Conservation (phyloP, 2,797 vertebrate genomes). For the Siniperca obscura region DNA sequence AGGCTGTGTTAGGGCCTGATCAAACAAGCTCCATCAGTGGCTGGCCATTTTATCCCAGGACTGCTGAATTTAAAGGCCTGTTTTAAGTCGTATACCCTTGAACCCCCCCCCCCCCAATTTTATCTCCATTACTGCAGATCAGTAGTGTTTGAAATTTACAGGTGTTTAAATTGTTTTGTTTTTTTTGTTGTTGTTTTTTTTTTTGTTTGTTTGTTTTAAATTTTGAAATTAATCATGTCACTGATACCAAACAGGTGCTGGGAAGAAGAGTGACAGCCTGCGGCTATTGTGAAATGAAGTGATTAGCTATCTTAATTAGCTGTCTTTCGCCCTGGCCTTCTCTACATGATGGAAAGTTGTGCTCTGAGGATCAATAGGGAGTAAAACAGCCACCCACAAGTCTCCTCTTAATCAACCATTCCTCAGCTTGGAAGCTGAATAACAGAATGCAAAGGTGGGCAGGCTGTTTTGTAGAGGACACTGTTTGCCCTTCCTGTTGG, state of each 20-base stretch:
- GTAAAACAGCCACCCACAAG: constrained; percentile 67
- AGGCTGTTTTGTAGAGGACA: constrained; percentile 37
- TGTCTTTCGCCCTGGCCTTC: constrained; percentile 74
- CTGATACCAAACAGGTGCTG: constrained; percentile 60
- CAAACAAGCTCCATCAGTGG: constrained; percentile 49
- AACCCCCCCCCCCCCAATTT: not conserved
- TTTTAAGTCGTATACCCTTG: not conserved
- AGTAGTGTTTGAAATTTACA: constrained; percentile 15
- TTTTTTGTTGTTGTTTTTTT: too few relatives aligned
- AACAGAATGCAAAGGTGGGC: constrained; percentile 5
- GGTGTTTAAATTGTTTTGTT: constrained; percentile 14
- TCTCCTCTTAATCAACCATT: constrained; percentile 53
- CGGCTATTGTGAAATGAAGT: constrained; percentile 75
- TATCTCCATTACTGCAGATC: constrained; percentile 14
- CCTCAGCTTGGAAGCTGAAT: constrained; percentile 31
- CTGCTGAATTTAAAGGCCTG: constrained; percentile 9
- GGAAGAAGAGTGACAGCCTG: constrained; percentile 69
- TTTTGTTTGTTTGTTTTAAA: too few relatives aligned
- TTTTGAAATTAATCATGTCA: constrained; percentile 40
- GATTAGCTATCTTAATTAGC: constrained; percentile 84
- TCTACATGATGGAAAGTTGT: constrained; percentile 78
- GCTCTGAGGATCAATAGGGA: constrained; percentile 73
- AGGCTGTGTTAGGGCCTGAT: not conserved
- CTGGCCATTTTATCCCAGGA: constrained; percentile 11
- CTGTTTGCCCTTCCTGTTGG: constrained; percentile 28